Percentiles rank a stretch among this genome's conserved stretches.
Conservation (phyloP, 2,888 invertebrate genomes). For the Abrostola tripartita region DNA sequence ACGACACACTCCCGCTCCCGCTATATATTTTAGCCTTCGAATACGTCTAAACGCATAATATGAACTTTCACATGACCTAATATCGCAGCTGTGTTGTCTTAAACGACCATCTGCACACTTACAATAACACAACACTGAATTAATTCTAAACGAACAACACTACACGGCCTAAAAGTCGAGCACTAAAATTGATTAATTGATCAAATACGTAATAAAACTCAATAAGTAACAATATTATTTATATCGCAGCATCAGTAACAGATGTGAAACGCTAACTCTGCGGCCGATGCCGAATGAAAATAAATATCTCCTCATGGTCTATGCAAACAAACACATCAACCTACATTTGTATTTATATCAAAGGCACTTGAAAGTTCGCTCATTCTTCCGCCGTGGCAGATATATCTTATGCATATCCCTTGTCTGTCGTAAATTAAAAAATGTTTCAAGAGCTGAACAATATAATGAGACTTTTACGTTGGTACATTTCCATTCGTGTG, state of each 20-base stretch:
- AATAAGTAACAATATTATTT: conserved; percentile 60
- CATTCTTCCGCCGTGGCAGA: conserved; percentile 59
- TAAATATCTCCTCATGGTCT: conserved; percentile 78
- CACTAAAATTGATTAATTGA: conserved; percentile 45
- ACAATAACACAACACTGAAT: conserved; percentile 13
- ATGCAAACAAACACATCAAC: conserved; percentile 75
- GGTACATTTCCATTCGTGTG: conserved; percentile 38
- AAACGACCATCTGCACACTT: conserved; percentile 55
- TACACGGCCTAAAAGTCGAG: conserved; percentile 14
- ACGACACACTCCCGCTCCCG: conserved; percentile 50
- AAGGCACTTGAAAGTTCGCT: conserved; percentile 64
- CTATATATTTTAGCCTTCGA: conserved; percentile 41
- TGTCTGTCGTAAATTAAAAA: conserved; percentile 29
- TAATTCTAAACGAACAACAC: conserved; percentile 10
- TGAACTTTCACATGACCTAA: conserved; percentile 76
- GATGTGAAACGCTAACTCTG: conserved; percentile 65
- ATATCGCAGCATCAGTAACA: conserved; percentile 57
- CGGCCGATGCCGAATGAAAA: conserved; percentile 74
- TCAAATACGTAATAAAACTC: conserved; percentile 51
- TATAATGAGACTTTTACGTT: conserved; percentile 39
- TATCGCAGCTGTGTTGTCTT: conserved; percentile 63
- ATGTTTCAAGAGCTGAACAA: conserved; percentile 37
- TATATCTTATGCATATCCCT: conserved; percentile 46
- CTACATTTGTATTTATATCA: conserved; percentile 75
- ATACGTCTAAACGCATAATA: conserved; percentile 60